Evolutionary conservation across 2,888 invertebrate genomes (phyloP).

Genomic region (Drosophila longiperda): DNA sequence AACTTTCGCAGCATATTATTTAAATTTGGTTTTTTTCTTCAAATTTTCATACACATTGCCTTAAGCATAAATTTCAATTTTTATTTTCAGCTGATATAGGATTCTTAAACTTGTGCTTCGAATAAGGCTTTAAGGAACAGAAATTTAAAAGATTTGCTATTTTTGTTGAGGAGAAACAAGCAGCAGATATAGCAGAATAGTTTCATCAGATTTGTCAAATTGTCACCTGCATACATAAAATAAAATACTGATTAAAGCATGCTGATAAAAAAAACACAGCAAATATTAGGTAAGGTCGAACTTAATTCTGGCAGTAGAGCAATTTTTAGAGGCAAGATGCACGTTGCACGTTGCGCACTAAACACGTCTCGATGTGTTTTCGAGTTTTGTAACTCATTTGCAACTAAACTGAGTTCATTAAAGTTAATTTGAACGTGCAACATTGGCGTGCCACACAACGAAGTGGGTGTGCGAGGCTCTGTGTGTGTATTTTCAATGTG

Average conservation of each 20-base stretch:
- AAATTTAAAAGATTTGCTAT: not conserved
- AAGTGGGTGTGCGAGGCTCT: constrained; percentile 3
- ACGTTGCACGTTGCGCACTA: constrained; percentile 57
- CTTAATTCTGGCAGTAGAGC: not conserved
- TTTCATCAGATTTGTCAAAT: not conserved
- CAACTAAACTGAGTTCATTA: constrained; percentile 81
- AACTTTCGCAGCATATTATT: constrained; percentile 43
- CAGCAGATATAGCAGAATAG: not conserved
- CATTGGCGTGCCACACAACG: constrained; percentile 71
- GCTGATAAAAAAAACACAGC: not conserved
- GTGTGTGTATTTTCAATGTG: not conserved
- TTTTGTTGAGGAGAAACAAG: not conserved
- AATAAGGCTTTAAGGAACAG: not conserved
- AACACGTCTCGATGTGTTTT: constrained; percentile 80
- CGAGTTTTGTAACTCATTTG: constrained; percentile 80
- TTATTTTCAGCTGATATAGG: constrained; percentile 2
- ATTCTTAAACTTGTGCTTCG: not conserved
- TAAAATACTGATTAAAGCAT: constrained; percentile 40
- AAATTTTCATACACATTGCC: constrained; percentile 10
- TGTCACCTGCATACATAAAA: constrained; percentile 6
- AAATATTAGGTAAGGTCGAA: constrained; percentile 1
- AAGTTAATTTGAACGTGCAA: constrained; percentile 80
- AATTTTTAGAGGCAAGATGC: constrained; percentile 17
- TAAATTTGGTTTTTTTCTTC: constrained; percentile 14
- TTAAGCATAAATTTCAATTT: constrained; percentile 19